These are phyloP conservation scores for Larimichthys crocea DNA, from an alignment of 2,113 vertebrate genomes.

Conservation along the genomic window DNA sequence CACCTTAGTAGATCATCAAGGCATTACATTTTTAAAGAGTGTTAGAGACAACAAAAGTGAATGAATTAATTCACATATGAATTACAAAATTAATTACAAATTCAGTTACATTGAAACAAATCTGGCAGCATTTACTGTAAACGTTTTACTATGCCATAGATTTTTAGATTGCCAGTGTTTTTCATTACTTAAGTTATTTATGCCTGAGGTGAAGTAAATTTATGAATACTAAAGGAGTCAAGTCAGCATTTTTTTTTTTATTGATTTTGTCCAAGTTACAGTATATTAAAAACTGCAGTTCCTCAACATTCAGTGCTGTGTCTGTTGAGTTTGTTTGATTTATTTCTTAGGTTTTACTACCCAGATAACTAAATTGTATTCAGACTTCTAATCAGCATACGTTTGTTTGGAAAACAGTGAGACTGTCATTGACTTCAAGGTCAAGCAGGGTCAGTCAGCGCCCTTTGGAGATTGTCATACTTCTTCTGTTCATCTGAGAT, in stretches of 20 bases:
- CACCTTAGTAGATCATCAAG: no score
- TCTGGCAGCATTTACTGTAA: background rate
- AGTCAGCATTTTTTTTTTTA: no score
- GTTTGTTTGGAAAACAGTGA: background rate
- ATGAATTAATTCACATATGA: background rate
- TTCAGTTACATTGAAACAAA: background rate
- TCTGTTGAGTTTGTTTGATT: background rate
- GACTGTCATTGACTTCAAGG: slow-evolving; percentile 48
- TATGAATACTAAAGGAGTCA: no score
- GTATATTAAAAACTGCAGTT: no score
- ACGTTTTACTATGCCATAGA: no score
- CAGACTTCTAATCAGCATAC: background rate
- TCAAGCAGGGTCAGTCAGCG: slow-evolving; percentile 41
- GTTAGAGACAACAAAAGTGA: background rate
- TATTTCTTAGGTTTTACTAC: background rate
- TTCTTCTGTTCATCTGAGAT: slow-evolving; percentile 39
- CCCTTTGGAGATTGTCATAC: slow-evolving; percentile 34
- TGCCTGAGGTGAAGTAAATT: no score
- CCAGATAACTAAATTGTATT: background rate
- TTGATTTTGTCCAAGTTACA: no score
- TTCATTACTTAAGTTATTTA: no score
- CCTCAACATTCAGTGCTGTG: background rate
- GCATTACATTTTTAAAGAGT: no score
- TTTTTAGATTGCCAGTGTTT: no score
- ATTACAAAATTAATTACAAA: background rate